Conservation (phyloP, 2,797 vertebrate genomes). For the Glyptemys insculpta region DNA sequence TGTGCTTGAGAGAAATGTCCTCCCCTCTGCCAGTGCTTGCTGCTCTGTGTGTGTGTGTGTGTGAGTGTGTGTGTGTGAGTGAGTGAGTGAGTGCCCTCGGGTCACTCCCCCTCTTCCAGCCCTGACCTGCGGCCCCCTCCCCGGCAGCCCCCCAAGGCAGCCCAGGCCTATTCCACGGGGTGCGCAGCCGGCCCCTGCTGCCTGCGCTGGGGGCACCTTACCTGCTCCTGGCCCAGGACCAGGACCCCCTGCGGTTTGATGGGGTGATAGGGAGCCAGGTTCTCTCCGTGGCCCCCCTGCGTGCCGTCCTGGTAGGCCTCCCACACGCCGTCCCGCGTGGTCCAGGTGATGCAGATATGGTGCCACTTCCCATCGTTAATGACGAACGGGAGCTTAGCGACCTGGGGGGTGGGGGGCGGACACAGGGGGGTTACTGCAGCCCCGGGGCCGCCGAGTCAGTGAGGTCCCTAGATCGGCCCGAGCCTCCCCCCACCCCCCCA, state of each 20-base stretch:
- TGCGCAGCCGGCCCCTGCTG: rapidly evolving
- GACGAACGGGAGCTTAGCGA: slow-evolving; percentile 93
- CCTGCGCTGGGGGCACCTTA: slow-evolving; percentile 41
- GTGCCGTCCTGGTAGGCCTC: slow-evolving; percentile 96
- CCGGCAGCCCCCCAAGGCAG: not conserved
- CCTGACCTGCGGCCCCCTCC: not conserved
- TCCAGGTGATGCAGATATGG: slow-evolving; percentile 96
- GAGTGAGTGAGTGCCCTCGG: no score
- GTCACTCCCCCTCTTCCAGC: not conserved
- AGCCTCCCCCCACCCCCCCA: not conserved
- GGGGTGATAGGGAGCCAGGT: slow-evolving; percentile 95
- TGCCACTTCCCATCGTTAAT: slow-evolving; percentile 97
- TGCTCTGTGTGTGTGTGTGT: no score
- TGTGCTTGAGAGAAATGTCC: no score
- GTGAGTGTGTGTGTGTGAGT: no score
- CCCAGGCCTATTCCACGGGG: rapidly evolving
- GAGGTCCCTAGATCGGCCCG: no score
- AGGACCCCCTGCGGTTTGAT: slow-evolving; percentile 95
- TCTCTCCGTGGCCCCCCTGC: slow-evolving; percentile 91
- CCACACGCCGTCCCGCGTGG: slow-evolving; percentile 95
- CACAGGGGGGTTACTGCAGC: rapidly evolving
- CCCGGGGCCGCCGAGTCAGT: no score
- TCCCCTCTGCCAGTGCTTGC: no score
- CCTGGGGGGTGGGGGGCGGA: slow-evolving; percentile 75
- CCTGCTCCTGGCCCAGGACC: slow-evolving; percentile 96